Base-by-base conservation (phyloP, 2,113 vertebrate species). In the Anoura caudifer region DNA sequence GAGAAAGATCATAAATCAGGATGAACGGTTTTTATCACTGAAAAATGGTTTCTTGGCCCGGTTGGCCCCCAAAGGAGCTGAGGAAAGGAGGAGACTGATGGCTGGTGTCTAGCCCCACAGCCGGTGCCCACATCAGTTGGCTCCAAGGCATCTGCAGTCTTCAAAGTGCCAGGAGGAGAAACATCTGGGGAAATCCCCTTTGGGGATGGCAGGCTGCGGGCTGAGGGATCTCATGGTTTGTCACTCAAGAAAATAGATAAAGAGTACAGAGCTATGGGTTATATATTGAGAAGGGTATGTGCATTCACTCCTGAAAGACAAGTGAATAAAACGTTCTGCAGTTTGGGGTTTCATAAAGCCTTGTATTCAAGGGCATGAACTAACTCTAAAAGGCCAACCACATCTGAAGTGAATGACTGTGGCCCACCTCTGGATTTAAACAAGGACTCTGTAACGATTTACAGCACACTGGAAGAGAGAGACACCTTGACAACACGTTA, bases 1-100 rank as follows among this genome's bases (percentile, higher is more conserved):
- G 4, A 56, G 19, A 91, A 91, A 95, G 81, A 75, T 9, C 61
- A 86, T 91, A 87, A 77, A 89, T 79, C 95, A 93, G 15, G 56
- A 56, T 24, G 59, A 69, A 88, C 63, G 41, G 19, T 7, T 85
- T 95, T 43, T 95, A 52, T 82, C 59, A 54, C 0, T 93, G 73
- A 96, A 93, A 97, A 88, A 95, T 63, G 54, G 70, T 22, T 96
- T 73, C 22, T 77, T 81, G 76, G 88, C 26, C 65, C 33, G 19
- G 22, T 0, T 45, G 36, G 59, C 22, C 75, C 33, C 54, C 59
- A 89, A 15, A 54, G 54, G 14, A 56, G 36, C 33, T 0, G 14
- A 56, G 73, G 6, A 79, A 50, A 79, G 26, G 31, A 8, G 0
- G 33, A 80, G 65, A 50, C 15, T 3, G 33, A n/a, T 2, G 26